Evolutionary conservation across 2,888 invertebrate species (phyloP), one percentile per base, ranked within the genome.

Genomic region (Pandemis cinnamomeana): DNA sequence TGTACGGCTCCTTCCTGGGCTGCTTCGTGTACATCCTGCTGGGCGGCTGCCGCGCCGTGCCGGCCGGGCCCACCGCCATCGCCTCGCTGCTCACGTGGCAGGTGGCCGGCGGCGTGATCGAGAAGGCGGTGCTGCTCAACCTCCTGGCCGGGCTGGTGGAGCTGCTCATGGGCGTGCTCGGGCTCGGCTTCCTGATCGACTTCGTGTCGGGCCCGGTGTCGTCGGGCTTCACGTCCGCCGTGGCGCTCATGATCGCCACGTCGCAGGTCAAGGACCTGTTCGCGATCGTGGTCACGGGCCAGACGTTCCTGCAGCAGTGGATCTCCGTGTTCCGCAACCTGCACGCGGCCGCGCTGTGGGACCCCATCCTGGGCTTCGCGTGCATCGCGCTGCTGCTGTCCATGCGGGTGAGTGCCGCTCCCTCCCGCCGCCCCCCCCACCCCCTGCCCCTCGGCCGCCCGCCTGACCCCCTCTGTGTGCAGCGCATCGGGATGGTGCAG

Each of bases 1-100:
- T 99, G 68, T 99, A 99, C 91, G 97, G 98, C 70, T 98, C 98
- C n/a, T 99, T 99, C 91, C 91, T 98, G 83, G 98, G 98, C 62
- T 97, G 97, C 87, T 97, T 99, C 90, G 95, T 98, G 76, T 99
- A 99, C 94, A 97, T 98, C 82, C 91, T 99, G 79, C 95, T 99
- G 80, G 99, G 99, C 64, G 98, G 98, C 77, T 98, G 98, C 86
- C 98, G 98, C 88, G 98, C 98, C 87, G 97, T 98, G 76, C 98
- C 98, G 0, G 96, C 98, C 81, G 98, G 99, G 11, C 99, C 99
- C 15, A 98, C 98, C 2, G 98, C 99, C 77, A 98, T 99, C 82
- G 96, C 98, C 78, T 97, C 98, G 5, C 93, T 99, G 72, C 95
- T 99, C 80, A 98, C 98, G 0, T 97, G 95, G 88, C 97, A 97